These are phyloP conservation scores for Heterochromis multidens DNA, from an alignment of 2,113 vertebrate species.

Conservation along the genomic window DNA sequence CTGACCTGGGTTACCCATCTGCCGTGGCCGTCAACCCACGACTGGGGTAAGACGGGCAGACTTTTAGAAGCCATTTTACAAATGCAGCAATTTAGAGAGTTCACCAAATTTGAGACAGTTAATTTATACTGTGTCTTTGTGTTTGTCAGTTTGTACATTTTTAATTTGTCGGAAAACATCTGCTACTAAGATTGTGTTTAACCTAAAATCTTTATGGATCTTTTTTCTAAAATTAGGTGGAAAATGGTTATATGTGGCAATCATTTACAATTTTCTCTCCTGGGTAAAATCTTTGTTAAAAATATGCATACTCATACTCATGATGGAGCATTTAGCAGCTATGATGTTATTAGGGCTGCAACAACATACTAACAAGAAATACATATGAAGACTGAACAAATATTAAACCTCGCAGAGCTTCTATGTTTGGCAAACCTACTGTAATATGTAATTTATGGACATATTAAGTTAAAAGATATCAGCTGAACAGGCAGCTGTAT, in stretches of 20 bases:
- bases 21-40: conserved; percentile 88
- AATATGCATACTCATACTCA: background rate
- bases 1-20: conserved; percentile 83
- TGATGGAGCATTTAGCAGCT: background rate
- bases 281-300: no score
- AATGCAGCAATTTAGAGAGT: background rate
- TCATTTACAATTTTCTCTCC: no score
- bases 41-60: conserved; percentile 74
- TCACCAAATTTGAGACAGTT: background rate
- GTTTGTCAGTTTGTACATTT: no score
- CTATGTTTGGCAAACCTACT: background rate
- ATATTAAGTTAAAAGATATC: no score
- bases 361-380: background rate
- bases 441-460: background rate
- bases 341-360: background rate
- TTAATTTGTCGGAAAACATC: no score
- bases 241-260: background rate
- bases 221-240: no score
- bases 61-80: background rate
- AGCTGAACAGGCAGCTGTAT: background rate
- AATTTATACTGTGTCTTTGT: no score
- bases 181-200: no score
- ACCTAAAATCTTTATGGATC: no score
- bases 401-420: background rate
- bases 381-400: background rate